Percentiles rank a stretch among this genome's conserved stretches.
Evolutionary conservation across 2,888 invertebrate species (phyloP).

Genomic region (Cheilosia grossa): DNA sequence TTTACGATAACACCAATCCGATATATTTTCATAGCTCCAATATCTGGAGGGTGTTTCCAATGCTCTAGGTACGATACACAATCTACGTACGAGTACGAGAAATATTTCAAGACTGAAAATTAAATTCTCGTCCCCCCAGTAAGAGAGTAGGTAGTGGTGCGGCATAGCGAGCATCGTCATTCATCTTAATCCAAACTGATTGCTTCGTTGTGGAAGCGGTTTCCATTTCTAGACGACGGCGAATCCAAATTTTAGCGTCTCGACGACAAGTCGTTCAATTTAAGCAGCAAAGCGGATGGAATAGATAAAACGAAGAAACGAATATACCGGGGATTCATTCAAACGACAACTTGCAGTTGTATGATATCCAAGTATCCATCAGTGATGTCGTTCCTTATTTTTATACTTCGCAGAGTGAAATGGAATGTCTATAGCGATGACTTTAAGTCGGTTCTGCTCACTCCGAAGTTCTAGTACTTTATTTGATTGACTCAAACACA

Average conservation of each 20-base stretch:
- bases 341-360: conserved; percentile 53
- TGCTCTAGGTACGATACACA: not conserved
- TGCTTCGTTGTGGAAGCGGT: conserved; percentile 48
- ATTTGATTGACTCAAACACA: conserved; percentile 69
- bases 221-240: not conserved
- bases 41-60: conserved; percentile 15
- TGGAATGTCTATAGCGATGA: conserved; percentile 54
- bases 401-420: conserved; percentile 54
- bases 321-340: conserved; percentile 46
- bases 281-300: conserved; percentile 23
- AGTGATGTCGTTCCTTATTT: conserved; percentile 55
- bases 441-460: conserved; percentile 45
- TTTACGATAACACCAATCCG: conserved; percentile 70
- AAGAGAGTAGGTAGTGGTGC: not conserved
- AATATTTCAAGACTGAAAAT: conserved; percentile 56
- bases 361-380: conserved; percentile 64
- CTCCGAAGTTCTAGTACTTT: conserved; percentile 52
- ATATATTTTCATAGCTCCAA: conserved; percentile 50
- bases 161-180: conserved; percentile 56
- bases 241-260: conserved; percentile 20
- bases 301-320: conserved; percentile 35
- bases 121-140: conserved; percentile 52
- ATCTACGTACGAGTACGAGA: not conserved
- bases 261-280: conserved; percentile 63
- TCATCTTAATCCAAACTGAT: conserved; percentile 75